Evolutionary conservation across 1,140 invertebrate genomes (phyloP).

Genomic region (Dendrolimus kikuchii): DNA sequence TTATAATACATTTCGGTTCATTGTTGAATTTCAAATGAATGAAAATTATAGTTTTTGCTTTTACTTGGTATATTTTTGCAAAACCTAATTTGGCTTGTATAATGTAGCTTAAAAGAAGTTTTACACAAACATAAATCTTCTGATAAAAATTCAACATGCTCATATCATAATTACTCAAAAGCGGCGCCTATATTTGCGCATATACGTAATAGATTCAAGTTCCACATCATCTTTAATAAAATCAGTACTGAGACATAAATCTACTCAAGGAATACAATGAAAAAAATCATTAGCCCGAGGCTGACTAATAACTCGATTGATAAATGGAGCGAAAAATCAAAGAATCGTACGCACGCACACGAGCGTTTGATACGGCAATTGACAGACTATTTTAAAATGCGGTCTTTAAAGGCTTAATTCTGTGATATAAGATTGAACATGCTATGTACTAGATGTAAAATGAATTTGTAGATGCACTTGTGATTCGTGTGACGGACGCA

Average conservation of each 20-base stretch:
- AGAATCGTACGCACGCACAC: conserved; percentile 22
- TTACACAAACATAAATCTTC: no score
- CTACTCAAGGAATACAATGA: conserved; percentile 10
- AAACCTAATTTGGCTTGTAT: no score
- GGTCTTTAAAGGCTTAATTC: conserved; percentile 1
- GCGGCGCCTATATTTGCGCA: no score
- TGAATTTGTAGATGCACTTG: conserved; percentile 4
- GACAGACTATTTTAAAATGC: neutral
- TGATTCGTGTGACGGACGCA: conserved; percentile 18
- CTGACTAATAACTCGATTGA: conserved; percentile 22
- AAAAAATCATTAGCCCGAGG: conserved; percentile 23
- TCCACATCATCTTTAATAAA: no score
- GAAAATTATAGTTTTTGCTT: no score
- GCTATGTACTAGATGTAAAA: neutral
- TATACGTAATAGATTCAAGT: no score
- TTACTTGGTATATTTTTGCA: no score
- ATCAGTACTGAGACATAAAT: neutral
- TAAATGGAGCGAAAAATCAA: conserved; percentile 31
- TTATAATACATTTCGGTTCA: no score
- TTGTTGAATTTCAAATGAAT: no score
- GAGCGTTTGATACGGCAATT: conserved; percentile 10
- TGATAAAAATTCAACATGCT: no score
- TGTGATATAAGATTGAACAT: conserved; percentile 6
- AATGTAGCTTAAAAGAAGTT: no score
- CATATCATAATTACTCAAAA: no score